Evolutionary conservation across 2,888 invertebrate species (phyloP), one percentile per base, ranked within the genome.

Genomic region (Frankliniella intonsa): DNA sequence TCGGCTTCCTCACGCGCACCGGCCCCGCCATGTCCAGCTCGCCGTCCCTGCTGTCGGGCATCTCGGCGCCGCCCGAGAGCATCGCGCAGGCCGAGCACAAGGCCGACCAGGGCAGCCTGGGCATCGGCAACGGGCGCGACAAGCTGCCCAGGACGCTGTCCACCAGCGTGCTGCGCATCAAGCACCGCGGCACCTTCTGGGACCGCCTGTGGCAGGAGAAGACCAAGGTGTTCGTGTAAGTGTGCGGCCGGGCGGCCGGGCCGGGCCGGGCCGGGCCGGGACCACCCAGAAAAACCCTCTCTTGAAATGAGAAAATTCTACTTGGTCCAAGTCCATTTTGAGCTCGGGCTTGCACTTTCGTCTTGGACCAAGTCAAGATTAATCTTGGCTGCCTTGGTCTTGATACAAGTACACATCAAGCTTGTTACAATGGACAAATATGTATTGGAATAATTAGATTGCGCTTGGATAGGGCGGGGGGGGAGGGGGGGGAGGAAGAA

Each of bases 111-210:
- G 62, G 62, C 69, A 22, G n/a, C 51, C 80, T 80, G 22, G 80
- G 51, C 50, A 80, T 80, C 27, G 82, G 80, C 27, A 82, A 82
- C 50, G 81, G 82, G 81, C 80, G 82, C 50, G 87, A 87, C 80
- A 90, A 91, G 82, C 89, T 93, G 84, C 93, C 93, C 7, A 90
- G 94, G 84, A 94, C 94, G 17, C 90, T 93, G 84, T 94, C 94
- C 87, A 95, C 95, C 84, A 94, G 94, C 85, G 94, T 94, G 69
- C 91, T 96, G 81, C 90, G 94, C 86, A 93, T 94, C 87, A 93
- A 94, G 86, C 92, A 93, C 87, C 90, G 94, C 85, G 92, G 93
- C 84, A 91, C 93, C 80, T 96, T 95, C 88, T 95, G 95, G 95
- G 94, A 95, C 87, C 94, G 95, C 88, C 94, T 94, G 89, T 93